These are phyloP conservation scores for Euproctis similis DNA, from an alignment of 2,888 invertebrate species.

Conservation along the genomic window DNA sequence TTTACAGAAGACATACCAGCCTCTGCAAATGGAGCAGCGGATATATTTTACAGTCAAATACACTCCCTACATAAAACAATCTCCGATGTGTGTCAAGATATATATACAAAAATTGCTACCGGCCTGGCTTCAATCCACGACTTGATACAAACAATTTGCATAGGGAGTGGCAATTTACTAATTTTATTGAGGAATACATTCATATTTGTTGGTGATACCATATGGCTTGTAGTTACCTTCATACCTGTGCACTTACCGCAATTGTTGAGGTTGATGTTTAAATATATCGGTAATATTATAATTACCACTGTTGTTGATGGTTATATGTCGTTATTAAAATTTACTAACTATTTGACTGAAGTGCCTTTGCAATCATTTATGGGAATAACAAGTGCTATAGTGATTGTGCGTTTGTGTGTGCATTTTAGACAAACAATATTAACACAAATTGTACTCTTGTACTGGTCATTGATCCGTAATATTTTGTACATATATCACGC, in stretches of 20 bases:
- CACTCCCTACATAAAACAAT: constrained; percentile 29
- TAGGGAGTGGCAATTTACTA: constrained; percentile 41
- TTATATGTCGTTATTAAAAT: constrained; percentile 49
- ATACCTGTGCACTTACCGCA: constrained; percentile 57
- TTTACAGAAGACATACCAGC: constrained; percentile 59
- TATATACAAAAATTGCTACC: constrained; percentile 26
- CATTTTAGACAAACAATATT: constrained; percentile 48
- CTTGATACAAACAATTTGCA: constrained; percentile 27
- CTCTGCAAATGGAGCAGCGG: constrained; percentile 27
- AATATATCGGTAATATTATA: constrained; percentile 29
- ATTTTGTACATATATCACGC: constrained; percentile 52
- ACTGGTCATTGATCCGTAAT: constrained; percentile 53
- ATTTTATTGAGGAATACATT: constrained; percentile 38
- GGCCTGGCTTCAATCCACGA: constrained; percentile 28
- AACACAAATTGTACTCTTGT: constrained; percentile 30
- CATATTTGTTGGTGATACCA: constrained; percentile 50
- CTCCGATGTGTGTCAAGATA: constrained; percentile 21
- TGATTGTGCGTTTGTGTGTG: constrained; percentile 48
- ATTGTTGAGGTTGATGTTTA: constrained; percentile 34
- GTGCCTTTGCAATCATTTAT: constrained; percentile 65
- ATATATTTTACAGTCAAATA: constrained; percentile 24
- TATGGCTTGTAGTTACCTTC: constrained; percentile 60
- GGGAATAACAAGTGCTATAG: constrained; percentile 53
- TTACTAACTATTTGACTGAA: constrained; percentile 64
- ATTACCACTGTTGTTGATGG: constrained; percentile 33